phyloP scores from a whole-genome alignment of 2,888 invertebrate species.

The Lithodes maja region DNA sequence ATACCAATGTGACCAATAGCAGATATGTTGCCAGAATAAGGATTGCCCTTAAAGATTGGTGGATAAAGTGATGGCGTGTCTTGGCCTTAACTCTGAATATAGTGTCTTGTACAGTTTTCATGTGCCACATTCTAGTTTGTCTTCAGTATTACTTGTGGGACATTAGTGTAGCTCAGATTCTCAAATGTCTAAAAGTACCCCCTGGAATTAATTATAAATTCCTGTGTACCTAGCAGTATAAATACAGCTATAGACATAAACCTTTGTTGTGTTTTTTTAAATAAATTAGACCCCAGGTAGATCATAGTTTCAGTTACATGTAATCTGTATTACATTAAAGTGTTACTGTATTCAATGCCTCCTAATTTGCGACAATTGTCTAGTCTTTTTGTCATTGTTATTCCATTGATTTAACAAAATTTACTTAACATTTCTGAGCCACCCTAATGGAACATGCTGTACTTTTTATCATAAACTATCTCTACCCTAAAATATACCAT shows the following conservation, averaged over 20 bases:
- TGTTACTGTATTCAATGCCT: background rate
- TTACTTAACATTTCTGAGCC: background rate
- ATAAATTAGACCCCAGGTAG: background rate
- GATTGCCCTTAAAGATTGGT: too few relatives aligned
- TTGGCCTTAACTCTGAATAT: conserved; percentile 5
- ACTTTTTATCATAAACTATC: conserved; percentile 1
- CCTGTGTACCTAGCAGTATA: background rate
- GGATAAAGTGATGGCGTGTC: too few relatives aligned
- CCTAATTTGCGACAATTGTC: background rate
- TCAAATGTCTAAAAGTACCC: background rate
- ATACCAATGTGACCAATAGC: too few relatives aligned
- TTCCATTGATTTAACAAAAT: background rate
- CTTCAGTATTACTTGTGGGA: conserved; percentile 62
- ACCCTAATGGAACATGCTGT: background rate
- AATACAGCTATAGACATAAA: background rate
- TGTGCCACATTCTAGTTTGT: conserved; percentile 64
- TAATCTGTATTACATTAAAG: background rate
- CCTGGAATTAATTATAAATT: background rate
- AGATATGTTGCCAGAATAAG: too few relatives aligned
- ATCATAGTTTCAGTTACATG: background rate
- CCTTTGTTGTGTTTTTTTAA: background rate
- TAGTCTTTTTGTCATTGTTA: background rate
- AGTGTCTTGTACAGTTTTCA: conserved; percentile 50
- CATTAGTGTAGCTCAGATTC: conserved; percentile 17
- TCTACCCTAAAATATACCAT: background rate